Evolutionary conservation across 1,140 invertebrate genomes (phyloP), one percentile per base, ranked within the genome.

Genomic region (Alviniconcha marisindica): DNA sequence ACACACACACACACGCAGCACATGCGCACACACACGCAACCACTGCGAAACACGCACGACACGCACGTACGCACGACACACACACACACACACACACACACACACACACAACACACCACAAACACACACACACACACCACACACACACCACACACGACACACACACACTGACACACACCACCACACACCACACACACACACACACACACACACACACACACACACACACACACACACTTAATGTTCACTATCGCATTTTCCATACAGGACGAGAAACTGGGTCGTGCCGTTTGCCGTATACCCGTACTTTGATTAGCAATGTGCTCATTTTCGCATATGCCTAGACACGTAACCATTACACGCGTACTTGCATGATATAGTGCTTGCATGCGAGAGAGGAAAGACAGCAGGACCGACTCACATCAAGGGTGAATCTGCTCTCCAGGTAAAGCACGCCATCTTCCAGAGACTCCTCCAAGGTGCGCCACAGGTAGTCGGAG

Each of bases 371-470:
- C n/a, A n/a, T n/a, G n/a, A n/a, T n/a, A n/a, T n/a, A n/a, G n/a
- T n/a, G n/a, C n/a, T n/a, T n/a, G n/a, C n/a, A n/a, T n/a, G n/a
- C n/a, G n/a, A n/a, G n/a, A n/a, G n/a, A n/a, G n/a, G n/a, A n/a
- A n/a, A n/a, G n/a, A n/a, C n/a, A n/a, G n/a, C n/a, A n/a, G n/a
- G n/a, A n/a, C n/a, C n/a, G n/a, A 69, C 36, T 31, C 15, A 76
- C 73, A 40, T 76, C 73, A n/a, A 76, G 21, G 42, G 73, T 76
- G n/a, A 76, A 51, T n/a, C 95, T 91, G 2, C 97, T 88, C 93
- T 98, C 97, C 0, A 96, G 88, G 85, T 97, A 97, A 92, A 96
- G 95, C 0, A 97, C 93, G 88, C 97, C 96, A 88, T 97, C 97
- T 0, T 96, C 94, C 86, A 95, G 95, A 4, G 96, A 93, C 87